These are phyloP conservation scores for Bursaphelenchus okinawaensis DNA, from an alignment of 2,888 invertebrate species.

Conservation along the genomic window DNA sequence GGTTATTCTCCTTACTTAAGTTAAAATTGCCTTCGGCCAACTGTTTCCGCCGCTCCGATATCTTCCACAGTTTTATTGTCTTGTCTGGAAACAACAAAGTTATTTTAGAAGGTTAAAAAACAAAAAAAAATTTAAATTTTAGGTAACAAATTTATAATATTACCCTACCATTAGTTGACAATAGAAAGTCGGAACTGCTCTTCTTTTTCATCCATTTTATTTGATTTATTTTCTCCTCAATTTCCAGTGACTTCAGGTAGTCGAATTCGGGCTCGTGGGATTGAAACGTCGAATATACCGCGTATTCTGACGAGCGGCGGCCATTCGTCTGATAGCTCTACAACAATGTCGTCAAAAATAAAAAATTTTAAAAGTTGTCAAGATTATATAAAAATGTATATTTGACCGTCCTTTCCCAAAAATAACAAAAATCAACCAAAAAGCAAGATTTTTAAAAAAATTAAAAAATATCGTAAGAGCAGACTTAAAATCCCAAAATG, in stretches of 20 bases:
- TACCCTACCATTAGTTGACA: conserved; percentile 79
- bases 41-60: conserved; percentile 83
- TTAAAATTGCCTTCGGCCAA: conserved; percentile 80
- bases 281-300: conserved; percentile 98
- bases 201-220: conserved; percentile 88
- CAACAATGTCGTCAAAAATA: conserved; percentile 29
- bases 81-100: conserved; percentile 68
- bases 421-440: not conserved
- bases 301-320: conserved; percentile 82
- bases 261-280: conserved; percentile 99
- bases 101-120: no score
- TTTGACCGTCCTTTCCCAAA: not conserved
- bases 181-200: conserved; percentile 92
- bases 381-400: not conserved
- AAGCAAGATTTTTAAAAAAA: not conserved
- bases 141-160: not conserved
- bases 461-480: no score
- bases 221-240: conserved; percentile 99
- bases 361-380: conserved; percentile 5
- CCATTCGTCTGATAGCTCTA: conserved; percentile 54
- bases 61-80: conserved; percentile 97
- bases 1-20: conserved; percentile 73
- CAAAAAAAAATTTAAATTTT: no score
- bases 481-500: no score
- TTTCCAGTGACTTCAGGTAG: conserved; percentile 97